Evolutionary conservation across 2,888 invertebrate genomes (phyloP).

Genomic region (Diaphora mendica): DNA sequence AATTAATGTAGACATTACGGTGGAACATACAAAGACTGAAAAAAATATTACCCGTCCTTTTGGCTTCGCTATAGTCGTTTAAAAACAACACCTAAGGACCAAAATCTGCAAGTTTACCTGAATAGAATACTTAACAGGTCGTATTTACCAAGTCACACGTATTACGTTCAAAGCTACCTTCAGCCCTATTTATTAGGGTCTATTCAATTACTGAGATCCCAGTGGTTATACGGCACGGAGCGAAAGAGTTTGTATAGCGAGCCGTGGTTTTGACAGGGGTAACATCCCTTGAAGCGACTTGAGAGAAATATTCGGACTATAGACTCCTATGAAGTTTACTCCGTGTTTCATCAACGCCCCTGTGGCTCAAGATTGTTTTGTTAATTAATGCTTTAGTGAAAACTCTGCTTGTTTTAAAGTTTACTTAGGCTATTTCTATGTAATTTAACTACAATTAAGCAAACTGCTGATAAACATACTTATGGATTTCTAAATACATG

Average conservation of each 20-base stretch:
- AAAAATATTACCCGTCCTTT: too few relatives aligned
- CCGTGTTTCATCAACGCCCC: neutral
- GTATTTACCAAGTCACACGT: slow-evolving; percentile 5
- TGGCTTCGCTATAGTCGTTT: too few relatives aligned
- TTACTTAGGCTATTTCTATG: neutral
- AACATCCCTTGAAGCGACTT: slow-evolving; percentile 27
- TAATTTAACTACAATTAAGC: neutral
- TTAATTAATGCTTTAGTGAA: neutral
- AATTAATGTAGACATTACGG: too few relatives aligned
- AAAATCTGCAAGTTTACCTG: neutral
- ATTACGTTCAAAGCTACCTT: slow-evolving; percentile 17
- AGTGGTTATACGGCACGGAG: neutral
- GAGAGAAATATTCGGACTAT: slow-evolving; percentile 25
- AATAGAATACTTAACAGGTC: neutral
- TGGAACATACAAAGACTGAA: too few relatives aligned
- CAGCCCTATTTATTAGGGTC: slow-evolving; percentile 24
- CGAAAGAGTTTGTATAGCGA: slow-evolving; percentile 17
- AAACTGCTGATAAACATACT: too few relatives aligned
- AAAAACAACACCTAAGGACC: neutral
- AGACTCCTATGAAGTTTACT: slow-evolving; percentile 17
- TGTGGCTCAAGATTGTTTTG: neutral
- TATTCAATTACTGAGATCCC: slow-evolving; percentile 27
- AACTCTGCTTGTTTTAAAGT: neutral
- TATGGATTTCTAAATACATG: too few relatives aligned
- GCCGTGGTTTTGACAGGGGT: slow-evolving; percentile 38